Percentiles rank a stretch among this genome's conserved stretches.
These are phyloP conservation scores for Brienomyrus longianalis DNA, from an alignment of 2,113 vertebrate species.

Conservation along the genomic window DNA sequence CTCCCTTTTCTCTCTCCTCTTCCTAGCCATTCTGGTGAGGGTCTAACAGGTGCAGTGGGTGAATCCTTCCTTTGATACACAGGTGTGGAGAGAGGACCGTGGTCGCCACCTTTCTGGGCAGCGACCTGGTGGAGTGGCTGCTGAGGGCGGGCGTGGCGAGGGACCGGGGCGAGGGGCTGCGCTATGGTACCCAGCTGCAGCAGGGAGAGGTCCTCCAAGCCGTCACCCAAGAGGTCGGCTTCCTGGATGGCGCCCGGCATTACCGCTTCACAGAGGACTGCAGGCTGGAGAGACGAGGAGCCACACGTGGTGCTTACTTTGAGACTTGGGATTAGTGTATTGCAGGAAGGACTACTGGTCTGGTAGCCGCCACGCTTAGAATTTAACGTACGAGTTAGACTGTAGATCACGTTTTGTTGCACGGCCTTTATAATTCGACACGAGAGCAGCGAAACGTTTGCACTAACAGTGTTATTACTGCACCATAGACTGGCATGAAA, in stretches of 20 bases:
- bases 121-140: conserved; percentile 89
- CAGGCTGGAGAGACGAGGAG: not conserved
- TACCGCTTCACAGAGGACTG: conserved; percentile 62
- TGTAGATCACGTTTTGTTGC: not conserved
- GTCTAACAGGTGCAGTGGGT: conserved; percentile 67
- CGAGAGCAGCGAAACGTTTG: not conserved
- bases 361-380: not conserved
- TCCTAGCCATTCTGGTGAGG: conserved; percentile 61
- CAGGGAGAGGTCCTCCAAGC: conserved; percentile 79
- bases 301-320: not conserved
- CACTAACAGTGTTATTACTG: not conserved
- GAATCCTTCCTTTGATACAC: conserved; percentile 62
- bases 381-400: not conserved
- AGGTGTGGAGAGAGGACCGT: conserved; percentile 64
- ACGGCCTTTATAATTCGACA: not conserved
- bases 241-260: conserved; percentile 74
- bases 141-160: conserved; percentile 79
- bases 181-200: conserved; percentile 75
- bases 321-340: not conserved
- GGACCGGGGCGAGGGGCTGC: conserved; percentile 76
- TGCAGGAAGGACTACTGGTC: not conserved
- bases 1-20: conserved; percentile 49
- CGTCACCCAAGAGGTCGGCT: conserved; percentile 71
- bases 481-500: not conserved
- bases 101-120: conserved; percentile 79